Base-by-base conservation (phyloP, 2,797 vertebrate genomes). In the Coranthus polyacanthus region DNA sequence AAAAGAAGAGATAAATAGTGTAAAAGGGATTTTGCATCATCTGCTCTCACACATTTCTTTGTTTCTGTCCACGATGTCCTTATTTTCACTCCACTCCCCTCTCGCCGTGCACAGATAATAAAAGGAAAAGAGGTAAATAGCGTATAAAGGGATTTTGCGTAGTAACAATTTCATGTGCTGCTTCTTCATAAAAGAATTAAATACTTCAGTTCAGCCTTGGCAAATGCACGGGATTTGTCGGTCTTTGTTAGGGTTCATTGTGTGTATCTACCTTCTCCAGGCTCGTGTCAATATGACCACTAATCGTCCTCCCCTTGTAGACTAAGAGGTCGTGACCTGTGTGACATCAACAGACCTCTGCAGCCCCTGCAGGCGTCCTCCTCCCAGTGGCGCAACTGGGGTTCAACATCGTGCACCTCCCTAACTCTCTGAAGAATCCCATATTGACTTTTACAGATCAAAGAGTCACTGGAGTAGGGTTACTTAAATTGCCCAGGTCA, bases 401-500 rank as follows among this genome's bases (percentile, higher is more conserved):
- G 41, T 49, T 52, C 21, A 22, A 44, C 21, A 42, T 15, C 13
- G 20, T 13, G 37, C 36, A 54, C 4, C 44, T 13, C 7, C 38
- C 34, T 15, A 11, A 22, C 34, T 21, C 60, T 62, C 62, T 49
- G 4, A 75, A 78, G 70, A 75, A 32, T 34, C 8, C 62, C 51
- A 6, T 20, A 86, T 86, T 1, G 59, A 84, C 68, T 62, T 46
- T 41, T 61, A 34, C 47, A 39, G 63, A 67, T 78, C 66, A 71
- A 68, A 84, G 61, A 70, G 59, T 63, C 79, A 77, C 57, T 61
- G 51, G 69, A 4, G 21, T 82, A 61, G 47, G 79, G 73, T 86
- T 73, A 60, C 75, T 72, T 75, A 81, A 77, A 75, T 47, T 64
- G 68, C 51, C 61, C 20, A 5, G 62, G 73, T 81, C 82, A 88